These are phyloP conservation scores for Lepidochrysops patricia DNA, from an alignment of 2,888 invertebrate species.

Conservation along the genomic window DNA sequence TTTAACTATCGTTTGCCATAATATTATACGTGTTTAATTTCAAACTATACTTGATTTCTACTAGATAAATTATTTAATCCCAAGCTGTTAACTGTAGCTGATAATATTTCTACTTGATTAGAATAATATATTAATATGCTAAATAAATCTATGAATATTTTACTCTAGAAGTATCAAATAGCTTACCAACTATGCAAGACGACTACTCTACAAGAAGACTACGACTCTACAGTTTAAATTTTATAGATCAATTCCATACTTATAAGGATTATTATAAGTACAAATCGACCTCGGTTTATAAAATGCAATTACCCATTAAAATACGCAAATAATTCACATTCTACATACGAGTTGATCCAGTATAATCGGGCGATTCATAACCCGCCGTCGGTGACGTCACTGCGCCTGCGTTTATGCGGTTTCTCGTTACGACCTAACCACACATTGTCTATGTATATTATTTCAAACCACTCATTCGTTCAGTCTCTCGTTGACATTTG, in stretches of 20 bases:
- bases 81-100: no score
- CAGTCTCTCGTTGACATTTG: slow-evolving; percentile 6
- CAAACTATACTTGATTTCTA: neutral
- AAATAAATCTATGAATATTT: no score
- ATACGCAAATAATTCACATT: slow-evolving; percentile 5
- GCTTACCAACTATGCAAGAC: no score
- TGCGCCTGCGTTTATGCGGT: slow-evolving; percentile 4
- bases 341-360: slow-evolving; percentile 4
- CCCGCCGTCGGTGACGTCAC: neutral
- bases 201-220: no score
- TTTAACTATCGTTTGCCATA: no score
- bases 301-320: slow-evolving; percentile 6
- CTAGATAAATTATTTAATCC: no score
- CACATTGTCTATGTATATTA: slow-evolving; percentile 1
- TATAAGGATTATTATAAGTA: neutral
- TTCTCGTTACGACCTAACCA: neutral
- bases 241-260: neutral
- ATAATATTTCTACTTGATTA: no score
- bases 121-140: no score
- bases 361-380: neutral
- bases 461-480: neutral
- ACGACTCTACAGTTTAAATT: neutral
- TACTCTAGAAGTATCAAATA: no score
- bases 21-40: no score
- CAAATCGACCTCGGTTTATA: neutral